Conservation (phyloP, 2,797 vertebrate species). For the Ctenopoma multispine region DNA sequence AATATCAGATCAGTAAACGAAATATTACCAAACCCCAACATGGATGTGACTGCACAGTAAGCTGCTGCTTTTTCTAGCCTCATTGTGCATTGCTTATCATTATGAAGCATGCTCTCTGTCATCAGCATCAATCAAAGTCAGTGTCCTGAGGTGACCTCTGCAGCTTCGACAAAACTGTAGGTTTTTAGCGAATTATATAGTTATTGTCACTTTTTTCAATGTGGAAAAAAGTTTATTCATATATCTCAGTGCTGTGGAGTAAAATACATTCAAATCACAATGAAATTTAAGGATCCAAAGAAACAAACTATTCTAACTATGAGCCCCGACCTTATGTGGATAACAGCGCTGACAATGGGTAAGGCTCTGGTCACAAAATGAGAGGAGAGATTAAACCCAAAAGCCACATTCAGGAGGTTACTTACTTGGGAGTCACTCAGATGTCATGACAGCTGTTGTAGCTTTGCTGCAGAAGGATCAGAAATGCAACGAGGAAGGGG, state of each 20-base stretch:
- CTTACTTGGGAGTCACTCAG: constrained; percentile 63
- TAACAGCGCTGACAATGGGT: constrained; percentile 59
- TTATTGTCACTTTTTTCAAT: not conserved
- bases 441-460: constrained; percentile 65
- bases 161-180: not conserved
- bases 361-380: constrained; percentile 71
- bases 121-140: constrained; percentile 35
- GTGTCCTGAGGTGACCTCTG: constrained; percentile 23
- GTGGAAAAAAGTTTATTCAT: not conserved
- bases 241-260: not conserved
- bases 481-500: constrained; percentile 47
- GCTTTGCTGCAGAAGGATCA: constrained; percentile 51
- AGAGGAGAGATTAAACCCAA: constrained; percentile 79
- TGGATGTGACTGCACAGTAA: constrained; percentile 20
- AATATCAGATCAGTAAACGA: constrained; percentile 4
- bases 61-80: constrained; percentile 26
- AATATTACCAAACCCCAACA: not conserved
- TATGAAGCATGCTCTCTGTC: constrained; percentile 34
- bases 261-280: constrained; percentile 24
- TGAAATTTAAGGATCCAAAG: constrained; percentile 12
- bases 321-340: constrained; percentile 36
- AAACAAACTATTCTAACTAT: constrained; percentile 49
- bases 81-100: constrained; percentile 32
- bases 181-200: not conserved
- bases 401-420: constrained; percentile 74